Conservation (phyloP, 1,140 invertebrate genomes). For the Mercenaria mercenaria region DNA sequence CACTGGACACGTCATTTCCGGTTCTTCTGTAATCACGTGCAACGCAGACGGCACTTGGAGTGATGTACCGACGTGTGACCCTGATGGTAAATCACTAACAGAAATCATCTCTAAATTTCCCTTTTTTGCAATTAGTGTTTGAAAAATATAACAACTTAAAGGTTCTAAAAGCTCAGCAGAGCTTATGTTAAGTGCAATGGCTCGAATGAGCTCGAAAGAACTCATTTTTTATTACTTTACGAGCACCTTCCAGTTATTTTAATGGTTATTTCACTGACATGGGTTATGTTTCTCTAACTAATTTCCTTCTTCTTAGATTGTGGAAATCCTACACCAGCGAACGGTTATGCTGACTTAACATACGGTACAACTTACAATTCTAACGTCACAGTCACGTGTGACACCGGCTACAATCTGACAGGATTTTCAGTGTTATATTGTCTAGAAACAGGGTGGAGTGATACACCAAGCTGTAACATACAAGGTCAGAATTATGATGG, state of each 20-base stretch:
- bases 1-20: not conserved
- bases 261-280: no score
- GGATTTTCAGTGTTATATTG: not conserved
- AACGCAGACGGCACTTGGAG: constrained; percentile 21
- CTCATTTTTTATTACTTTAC: no score
- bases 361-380: constrained; percentile 23
- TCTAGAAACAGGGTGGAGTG: constrained; percentile 6
- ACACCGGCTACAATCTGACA: constrained; percentile 31
- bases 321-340: constrained; percentile 38
- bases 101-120: not conserved
- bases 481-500: constrained; percentile 12
- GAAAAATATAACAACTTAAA: no score
- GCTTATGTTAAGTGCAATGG: not conserved
- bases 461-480: constrained; percentile 2
- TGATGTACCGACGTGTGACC: not conserved
- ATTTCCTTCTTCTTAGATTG: no score
- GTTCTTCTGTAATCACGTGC: not conserved
- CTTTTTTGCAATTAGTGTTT: not conserved
- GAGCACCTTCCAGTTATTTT: no score
- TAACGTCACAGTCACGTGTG: constrained; percentile 31
- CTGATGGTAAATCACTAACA: constrained; percentile 37
- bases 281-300: no score
- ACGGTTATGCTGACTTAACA: not conserved
- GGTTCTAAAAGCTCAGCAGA: not conserved
- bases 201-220: not conserved